phyloP scores from a whole-genome alignment of 1,140 invertebrate species.

The Bemisia tabaci region DNA sequence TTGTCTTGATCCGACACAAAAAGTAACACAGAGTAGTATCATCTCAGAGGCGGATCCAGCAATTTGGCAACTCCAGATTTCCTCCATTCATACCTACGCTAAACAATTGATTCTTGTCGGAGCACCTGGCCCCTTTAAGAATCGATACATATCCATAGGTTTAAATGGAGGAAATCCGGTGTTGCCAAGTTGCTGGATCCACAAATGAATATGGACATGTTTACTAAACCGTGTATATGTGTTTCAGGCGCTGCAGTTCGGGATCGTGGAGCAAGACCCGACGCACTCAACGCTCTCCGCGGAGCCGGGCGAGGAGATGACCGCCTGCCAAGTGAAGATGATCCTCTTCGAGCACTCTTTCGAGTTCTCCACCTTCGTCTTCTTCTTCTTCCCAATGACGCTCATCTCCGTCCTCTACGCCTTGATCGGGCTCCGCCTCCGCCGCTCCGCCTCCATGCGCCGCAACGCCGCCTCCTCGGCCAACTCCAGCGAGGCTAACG shows the following conservation, averaged over 20 bases:
- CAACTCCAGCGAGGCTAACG: conserved; percentile 9
- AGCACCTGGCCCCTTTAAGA: too few relatives aligned
- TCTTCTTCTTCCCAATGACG: conserved; percentile 76
- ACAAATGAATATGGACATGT: too few relatives aligned
- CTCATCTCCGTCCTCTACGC: conserved; percentile 71
- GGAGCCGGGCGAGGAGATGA: conserved; percentile 13
- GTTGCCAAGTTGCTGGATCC: too few relatives aligned
- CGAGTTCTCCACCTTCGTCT: conserved; percentile 68
- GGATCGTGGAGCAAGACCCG: not conserved
- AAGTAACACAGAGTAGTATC: too few relatives aligned
- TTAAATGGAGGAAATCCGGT: too few relatives aligned
- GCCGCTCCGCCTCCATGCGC: conserved; percentile 41
- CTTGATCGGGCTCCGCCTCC: conserved; percentile 60
- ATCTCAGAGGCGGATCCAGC: too few relatives aligned
- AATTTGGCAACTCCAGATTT: too few relatives aligned
- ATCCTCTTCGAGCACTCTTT: conserved; percentile 49
- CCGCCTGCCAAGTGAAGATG: not conserved
- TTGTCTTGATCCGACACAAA: too few relatives aligned
- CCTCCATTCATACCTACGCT: too few relatives aligned
- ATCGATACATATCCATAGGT: too few relatives aligned
- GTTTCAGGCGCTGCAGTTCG: not conserved
- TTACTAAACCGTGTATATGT: too few relatives aligned
- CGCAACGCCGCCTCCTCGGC: conserved; percentile 14
- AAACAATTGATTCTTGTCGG: too few relatives aligned
- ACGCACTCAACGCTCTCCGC: not conserved